Conservation (phyloP, 2,113 vertebrate genomes). For the Tenebrosternarchus preto region DNA sequence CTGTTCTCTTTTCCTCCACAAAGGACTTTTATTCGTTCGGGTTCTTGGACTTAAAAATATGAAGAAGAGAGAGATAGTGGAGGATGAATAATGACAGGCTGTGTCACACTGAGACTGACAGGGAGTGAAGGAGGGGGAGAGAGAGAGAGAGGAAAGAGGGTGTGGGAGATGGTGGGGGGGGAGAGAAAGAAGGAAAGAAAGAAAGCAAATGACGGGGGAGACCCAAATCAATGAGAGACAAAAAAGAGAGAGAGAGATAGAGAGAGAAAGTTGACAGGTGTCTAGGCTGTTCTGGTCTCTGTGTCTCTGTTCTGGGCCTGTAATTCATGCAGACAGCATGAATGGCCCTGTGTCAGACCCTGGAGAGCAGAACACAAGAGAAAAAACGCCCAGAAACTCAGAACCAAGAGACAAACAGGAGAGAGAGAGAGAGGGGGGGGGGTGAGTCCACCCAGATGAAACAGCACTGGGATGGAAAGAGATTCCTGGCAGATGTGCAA, state of each 20-base stretch:
- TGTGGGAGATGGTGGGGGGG: neutral
- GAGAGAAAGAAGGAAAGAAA: neutral
- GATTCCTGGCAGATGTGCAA: conserved; percentile 41
- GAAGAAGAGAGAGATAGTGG: no score
- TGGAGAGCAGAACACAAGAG: conserved; percentile 59
- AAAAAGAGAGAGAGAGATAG: conserved; percentile 20
- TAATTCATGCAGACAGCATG: conserved; percentile 71
- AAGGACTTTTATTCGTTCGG: no score
- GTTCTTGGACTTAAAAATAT: no score
- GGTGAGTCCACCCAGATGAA: conserved; percentile 5
- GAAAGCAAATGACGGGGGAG: neutral
- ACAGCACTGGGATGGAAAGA: conserved; percentile 56
- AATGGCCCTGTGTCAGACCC: conserved; percentile 54
- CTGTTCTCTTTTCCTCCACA: no score
- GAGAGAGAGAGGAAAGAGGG: neutral
- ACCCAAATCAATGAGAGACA: neutral
- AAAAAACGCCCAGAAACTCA: conserved; percentile 50
- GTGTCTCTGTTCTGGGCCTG: conserved; percentile 57
- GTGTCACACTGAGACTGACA: no score
- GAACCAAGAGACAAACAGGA: conserved; percentile 56
- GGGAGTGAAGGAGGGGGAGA: neutral
- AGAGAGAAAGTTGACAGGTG: conserved; percentile 67
- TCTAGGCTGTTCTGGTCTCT: conserved; percentile 61
- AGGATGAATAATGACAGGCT: no score
- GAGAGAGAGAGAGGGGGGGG: neutral